A percentile compares a stretch with the other conserved stretches of the same genome.
Conservation (phyloP, 2,113 vertebrate genomes). For the Andinoacara biseriatus region DNA sequence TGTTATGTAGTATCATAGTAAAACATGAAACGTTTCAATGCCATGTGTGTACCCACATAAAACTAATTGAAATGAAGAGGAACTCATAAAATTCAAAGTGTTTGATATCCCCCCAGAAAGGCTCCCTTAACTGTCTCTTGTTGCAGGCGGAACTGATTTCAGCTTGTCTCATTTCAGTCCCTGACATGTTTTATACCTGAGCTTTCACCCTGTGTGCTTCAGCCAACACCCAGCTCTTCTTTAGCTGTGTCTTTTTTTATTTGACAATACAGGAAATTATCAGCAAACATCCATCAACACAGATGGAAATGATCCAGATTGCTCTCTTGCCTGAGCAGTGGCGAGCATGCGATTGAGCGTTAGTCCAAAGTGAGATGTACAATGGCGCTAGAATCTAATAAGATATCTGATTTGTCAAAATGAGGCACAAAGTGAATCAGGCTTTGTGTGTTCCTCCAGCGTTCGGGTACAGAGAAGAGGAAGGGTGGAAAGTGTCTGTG, state of each 20-base stretch:
- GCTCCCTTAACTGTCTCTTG: background rate
- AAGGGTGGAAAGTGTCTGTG: conserved; percentile 7
- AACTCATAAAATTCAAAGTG: conserved; percentile 30
- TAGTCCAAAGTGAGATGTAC: background rate
- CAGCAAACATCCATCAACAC: background rate
- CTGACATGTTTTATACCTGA: conserved; percentile 34
- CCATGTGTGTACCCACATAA: conserved; percentile 2
- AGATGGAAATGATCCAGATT: background rate
- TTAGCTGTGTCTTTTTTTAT: background rate
- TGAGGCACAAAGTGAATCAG: background rate
- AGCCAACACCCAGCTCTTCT: conserved; percentile 35
- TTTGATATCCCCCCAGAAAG: background rate
- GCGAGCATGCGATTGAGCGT: background rate
- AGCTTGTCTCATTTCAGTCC: background rate
- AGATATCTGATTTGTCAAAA: conserved; percentile 13
- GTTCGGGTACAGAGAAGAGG: background rate
- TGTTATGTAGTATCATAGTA: background rate
- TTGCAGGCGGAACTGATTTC: background rate
- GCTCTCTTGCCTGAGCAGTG: background rate
- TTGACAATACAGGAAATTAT: background rate
- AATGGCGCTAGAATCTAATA: background rate
- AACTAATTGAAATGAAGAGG: conserved; percentile 29
- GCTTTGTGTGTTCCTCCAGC: background rate
- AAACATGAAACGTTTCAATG: conserved; percentile 20
- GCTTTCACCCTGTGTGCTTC: conserved; percentile 34